A percentile compares a stretch with the other conserved stretches of the same genome.
Evolutionary conservation across 2,113 vertebrate species (phyloP).

Genomic region (Rostratula benghalensis): DNA sequence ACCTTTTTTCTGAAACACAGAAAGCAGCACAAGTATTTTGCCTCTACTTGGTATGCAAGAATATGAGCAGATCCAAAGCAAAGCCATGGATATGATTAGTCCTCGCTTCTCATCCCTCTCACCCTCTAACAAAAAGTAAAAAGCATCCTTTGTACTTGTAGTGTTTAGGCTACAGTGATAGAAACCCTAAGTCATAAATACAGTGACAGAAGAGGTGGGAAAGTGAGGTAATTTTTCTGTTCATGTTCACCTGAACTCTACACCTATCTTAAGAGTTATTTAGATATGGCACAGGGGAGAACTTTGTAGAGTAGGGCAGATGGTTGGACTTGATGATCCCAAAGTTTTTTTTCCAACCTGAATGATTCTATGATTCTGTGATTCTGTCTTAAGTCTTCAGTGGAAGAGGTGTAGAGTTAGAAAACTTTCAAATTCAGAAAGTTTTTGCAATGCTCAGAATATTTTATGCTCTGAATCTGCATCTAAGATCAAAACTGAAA

Average conservation of each 20-base stretch:
- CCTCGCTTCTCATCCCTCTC: background rate
- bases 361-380: too few relatives aligned
- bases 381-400: background rate
- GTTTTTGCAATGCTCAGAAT: background rate
- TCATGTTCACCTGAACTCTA: background rate
- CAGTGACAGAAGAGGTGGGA: background rate
- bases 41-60: background rate
- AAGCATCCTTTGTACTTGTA: background rate
- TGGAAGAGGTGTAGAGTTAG: background rate
- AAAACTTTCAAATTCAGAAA: background rate
- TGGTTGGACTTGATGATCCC: too few relatives aligned
- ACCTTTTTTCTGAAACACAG: background rate
- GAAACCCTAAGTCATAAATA: background rate
- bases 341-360: too few relatives aligned
- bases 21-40: background rate
- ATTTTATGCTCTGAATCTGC: background rate
- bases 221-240: background rate
- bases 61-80: background rate
- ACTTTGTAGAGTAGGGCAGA: too few relatives aligned
- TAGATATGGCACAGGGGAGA: too few relatives aligned
- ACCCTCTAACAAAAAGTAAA: background rate
- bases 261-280: background rate
- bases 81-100: background rate
- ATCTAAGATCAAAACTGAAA: background rate
- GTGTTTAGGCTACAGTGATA: background rate